Conservation (phyloP, 2,113 vertebrate genomes). For the Pteruthius melanotis region DNA sequence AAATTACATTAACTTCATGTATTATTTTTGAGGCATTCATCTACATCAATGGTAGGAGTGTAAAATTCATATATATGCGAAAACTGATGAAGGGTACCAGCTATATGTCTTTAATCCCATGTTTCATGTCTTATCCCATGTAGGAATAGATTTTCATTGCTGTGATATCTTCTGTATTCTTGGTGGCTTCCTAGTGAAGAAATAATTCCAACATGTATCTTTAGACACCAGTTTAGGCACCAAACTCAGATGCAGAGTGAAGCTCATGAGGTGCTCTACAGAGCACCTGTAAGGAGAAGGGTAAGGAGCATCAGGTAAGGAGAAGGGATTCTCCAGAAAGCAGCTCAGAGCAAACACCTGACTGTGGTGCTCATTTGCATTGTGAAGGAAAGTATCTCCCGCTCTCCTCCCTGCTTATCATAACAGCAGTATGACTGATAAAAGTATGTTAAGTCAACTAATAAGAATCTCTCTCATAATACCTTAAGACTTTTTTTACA, state of each 20-base stretch:
- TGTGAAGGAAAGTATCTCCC: background rate
- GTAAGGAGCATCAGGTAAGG: background rate
- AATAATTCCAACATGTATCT: background rate
- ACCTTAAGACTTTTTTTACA: background rate
- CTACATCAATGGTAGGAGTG: background rate
- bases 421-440: background rate
- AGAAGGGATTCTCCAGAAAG: background rate
- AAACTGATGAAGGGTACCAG: background rate
- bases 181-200: background rate
- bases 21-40: background rate
- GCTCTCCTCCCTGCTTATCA: background rate
- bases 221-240: background rate
- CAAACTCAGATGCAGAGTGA: background rate
- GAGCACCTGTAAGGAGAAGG: too few species aligned
- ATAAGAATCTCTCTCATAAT: background rate
- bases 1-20: background rate
- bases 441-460: background rate
- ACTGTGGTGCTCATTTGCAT: background rate
- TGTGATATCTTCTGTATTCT: background rate
- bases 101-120: background rate
- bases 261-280: background rate
- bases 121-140: too few species aligned
- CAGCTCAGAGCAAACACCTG: background rate
- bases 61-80: background rate
- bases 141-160: background rate